phyloP scores from a whole-genome alignment of 2,113 vertebrate species.

The Propithecus coquereli region DNA sequence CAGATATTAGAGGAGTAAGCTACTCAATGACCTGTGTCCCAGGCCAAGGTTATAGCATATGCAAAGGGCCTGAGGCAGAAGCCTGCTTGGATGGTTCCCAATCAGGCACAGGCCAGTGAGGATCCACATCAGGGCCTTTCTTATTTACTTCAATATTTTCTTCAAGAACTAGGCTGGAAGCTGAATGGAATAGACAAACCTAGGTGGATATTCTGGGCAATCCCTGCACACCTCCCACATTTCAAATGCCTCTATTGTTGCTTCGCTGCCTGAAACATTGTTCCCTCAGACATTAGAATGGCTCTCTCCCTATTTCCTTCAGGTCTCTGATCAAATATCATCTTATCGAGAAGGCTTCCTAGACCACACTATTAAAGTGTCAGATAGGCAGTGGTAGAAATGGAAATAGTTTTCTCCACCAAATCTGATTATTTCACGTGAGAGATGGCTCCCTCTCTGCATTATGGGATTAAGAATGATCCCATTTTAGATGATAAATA shows the following conservation, averaged over 20 bases:
- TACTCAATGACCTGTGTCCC: not conserved
- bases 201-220: not conserved
- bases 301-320: not conserved
- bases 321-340: constrained; percentile 43
- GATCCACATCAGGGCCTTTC: not conserved
- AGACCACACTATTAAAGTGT: constrained; percentile 39
- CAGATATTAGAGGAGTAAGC: not conserved
- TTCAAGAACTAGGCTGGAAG: not conserved
- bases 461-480: constrained; percentile 70
- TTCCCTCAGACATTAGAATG: not conserved
- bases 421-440: constrained; percentile 66
- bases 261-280: not conserved
- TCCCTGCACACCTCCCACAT: not conserved
- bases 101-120: not conserved
- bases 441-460: constrained; percentile 42
- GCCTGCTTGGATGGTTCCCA: not conserved
- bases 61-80: constrained; percentile 5
- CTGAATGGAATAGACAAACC: not conserved
- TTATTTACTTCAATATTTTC: not conserved
- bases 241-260: constrained; percentile 7
- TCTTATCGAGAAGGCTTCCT: constrained; percentile 40
- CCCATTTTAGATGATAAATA: constrained; percentile 65
- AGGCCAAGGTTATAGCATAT: not conserved
- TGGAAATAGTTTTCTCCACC: constrained; percentile 57
- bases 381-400: constrained; percentile 48